Conservation (phyloP, 2,113 vertebrate genomes). For the Lasiurus cinereus region DNA sequence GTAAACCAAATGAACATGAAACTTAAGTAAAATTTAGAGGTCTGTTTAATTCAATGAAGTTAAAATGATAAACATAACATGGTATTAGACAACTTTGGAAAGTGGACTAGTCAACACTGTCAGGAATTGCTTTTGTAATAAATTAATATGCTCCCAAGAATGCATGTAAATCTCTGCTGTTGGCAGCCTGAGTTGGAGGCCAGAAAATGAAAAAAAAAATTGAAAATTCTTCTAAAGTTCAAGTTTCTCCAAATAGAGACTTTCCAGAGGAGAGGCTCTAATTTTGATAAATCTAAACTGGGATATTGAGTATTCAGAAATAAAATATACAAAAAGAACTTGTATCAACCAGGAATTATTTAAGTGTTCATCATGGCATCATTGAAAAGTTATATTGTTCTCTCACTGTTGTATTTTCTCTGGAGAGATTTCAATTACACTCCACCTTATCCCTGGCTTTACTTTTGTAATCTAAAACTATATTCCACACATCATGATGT, state of each 20-base stretch:
- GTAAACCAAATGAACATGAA: neutral
- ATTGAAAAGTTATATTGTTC: constrained; percentile 35
- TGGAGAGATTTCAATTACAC: constrained; percentile 10
- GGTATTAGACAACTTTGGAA: neutral
- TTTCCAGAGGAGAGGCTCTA: constrained; percentile 81
- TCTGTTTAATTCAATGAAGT: neutral
- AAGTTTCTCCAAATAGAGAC: constrained; percentile 75
- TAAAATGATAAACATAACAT: neutral
- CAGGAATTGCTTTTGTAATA: constrained; percentile 19
- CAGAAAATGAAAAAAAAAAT: constrained; percentile 84
- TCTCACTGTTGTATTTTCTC: constrained; percentile 47
- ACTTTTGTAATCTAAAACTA: neutral
- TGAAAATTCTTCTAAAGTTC: constrained; percentile 79
- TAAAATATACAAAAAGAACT: constrained; percentile 20
- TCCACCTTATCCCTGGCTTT: constrained; percentile 41
- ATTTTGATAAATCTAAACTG: constrained; percentile 80
- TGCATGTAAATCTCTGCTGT: constrained; percentile 61
- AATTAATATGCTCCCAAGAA: constrained; percentile 62
- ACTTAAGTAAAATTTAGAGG: neutral
- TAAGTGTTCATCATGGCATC: constrained; percentile 42
- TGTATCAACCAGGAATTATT: constrained; percentile 39
- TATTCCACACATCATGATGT: neutral
- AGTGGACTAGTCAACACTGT: neutral
- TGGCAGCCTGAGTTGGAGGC: constrained; percentile 71
- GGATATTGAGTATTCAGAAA: constrained; percentile 68